Evolutionary conservation across 23 tunicate species (phyloP).

Genomic region (Phallusia fumigata): DNA sequence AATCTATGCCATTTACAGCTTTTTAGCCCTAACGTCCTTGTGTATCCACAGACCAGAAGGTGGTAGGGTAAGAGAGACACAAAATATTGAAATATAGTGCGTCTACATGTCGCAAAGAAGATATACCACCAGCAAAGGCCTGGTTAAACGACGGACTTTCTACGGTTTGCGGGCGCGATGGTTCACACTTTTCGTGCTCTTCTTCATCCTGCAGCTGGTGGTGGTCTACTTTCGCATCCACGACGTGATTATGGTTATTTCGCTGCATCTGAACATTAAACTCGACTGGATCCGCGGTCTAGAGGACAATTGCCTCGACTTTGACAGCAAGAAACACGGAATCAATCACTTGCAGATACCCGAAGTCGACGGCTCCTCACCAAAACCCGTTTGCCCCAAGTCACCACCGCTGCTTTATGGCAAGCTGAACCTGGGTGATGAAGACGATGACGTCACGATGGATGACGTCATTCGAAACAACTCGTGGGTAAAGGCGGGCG

Average conservation of each 20-base stretch:
- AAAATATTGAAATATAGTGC: background rate
- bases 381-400: constrained; percentile 57
- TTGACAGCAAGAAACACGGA: constrained; percentile 8
- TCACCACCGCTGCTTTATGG: constrained; percentile 48
- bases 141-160: constrained; percentile 34
- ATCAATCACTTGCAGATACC: background rate
- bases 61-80: background rate
- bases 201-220: constrained; percentile 33
- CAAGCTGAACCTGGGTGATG: constrained; percentile 35
- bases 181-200: constrained; percentile 35
- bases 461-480: constrained; percentile 19
- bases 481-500: constrained; percentile 50
- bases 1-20: no score
- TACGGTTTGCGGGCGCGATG: constrained; percentile 57
- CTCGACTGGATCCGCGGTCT: constrained; percentile 75
- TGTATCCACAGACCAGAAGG: background rate
- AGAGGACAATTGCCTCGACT: constrained; percentile 52
- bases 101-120: constrained; percentile 4
- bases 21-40: no score
- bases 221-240: constrained; percentile 63
- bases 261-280: constrained; percentile 70
- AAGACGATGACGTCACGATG: constrained; percentile 36
- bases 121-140: constrained; percentile 23
- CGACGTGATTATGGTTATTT: constrained; percentile 65
- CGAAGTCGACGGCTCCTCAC: constrained; percentile 18